phyloP scores from a whole-genome alignment of 2,113 vertebrate genomes.

The Grantiella picta region DNA sequence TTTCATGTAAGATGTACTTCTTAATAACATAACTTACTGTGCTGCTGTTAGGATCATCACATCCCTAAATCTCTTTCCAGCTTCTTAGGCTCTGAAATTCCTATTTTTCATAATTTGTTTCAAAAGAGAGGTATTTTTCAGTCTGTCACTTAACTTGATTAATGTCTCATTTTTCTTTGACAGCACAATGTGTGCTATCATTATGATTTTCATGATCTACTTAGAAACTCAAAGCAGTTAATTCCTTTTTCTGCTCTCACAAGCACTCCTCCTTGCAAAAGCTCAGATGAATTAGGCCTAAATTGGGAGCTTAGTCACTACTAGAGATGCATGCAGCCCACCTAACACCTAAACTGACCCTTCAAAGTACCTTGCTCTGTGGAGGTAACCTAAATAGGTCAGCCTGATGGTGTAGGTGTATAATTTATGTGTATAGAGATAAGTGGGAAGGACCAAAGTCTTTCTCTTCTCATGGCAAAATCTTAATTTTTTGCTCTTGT shows the following conservation, averaged over 20 bases:
- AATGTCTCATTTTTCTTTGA: slow-evolving; percentile 23
- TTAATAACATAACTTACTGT: not conserved
- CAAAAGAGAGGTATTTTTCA: not conserved
- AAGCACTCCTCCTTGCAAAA: not conserved
- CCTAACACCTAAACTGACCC: slow-evolving; percentile 2
- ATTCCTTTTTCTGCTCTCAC: not conserved
- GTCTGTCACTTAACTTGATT: slow-evolving; percentile 24
- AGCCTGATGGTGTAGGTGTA: not conserved
- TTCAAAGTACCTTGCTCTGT: not conserved
- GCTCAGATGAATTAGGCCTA: not conserved
- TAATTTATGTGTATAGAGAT: not conserved
- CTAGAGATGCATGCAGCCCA: not conserved
- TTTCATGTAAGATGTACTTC: not conserved
- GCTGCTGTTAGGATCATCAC: not conserved
- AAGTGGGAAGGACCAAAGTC: not conserved
- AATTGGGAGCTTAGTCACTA: not conserved
- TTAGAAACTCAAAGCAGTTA: not conserved
- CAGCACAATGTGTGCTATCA: slow-evolving; percentile 21
- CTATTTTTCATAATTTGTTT: not conserved
- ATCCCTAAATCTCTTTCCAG: not conserved
- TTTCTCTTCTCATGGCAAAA: not conserved
- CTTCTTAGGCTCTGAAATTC: not conserved
- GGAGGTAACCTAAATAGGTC: not conserved
- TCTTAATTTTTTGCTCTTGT: not conserved
- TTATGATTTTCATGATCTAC: slow-evolving; percentile 16